Percentiles rank a stretch among this genome's conserved stretches.
phyloP scores from a whole-genome alignment of 2,888 invertebrate species.

The Brenthis ino region DNA sequence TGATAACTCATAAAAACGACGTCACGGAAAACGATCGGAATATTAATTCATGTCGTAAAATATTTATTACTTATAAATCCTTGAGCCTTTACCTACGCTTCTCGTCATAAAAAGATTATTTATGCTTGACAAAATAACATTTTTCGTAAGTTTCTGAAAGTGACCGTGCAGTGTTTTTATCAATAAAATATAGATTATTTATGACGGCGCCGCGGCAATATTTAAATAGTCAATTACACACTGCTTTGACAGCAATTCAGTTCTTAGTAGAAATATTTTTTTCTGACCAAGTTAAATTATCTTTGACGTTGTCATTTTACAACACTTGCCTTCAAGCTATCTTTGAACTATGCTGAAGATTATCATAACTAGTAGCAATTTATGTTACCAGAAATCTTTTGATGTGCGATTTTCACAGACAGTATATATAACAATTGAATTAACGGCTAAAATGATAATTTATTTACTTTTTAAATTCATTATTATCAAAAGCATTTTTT shows the following conservation, averaged over 20 bases:
- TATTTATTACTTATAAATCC: conserved; percentile 82
- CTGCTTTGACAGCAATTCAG: conserved; percentile 33
- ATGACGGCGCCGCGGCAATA: conserved; percentile 67
- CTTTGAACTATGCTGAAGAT: too few relatives aligned
- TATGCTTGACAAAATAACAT: conserved; percentile 80
- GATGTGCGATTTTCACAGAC: too few relatives aligned
- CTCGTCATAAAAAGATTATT: conserved; percentile 82
- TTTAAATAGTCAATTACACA: conserved; percentile 44
- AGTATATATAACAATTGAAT: too few relatives aligned
- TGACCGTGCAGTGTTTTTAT: conserved; percentile 67
- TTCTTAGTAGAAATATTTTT: conserved; percentile 26
- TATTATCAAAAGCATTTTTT: too few relatives aligned
- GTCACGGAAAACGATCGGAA: conserved; percentile 82
- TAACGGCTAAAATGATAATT: too few relatives aligned
- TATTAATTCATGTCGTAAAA: conserved; percentile 83
- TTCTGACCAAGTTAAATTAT: neutral
- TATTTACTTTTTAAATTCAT: too few relatives aligned
- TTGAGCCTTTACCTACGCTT: conserved; percentile 82
- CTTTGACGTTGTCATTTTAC: neutral
- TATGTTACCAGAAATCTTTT: too few relatives aligned
- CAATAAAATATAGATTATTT: conserved; percentile 77
- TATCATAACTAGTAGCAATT: too few relatives aligned
- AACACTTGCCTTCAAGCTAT: neutral
- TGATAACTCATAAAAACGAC: conserved; percentile 82
- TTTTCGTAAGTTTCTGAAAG: conserved; percentile 79